Evolutionary conservation across 1,140 invertebrate genomes (phyloP).

Genomic region (Papilio dardanus): DNA sequence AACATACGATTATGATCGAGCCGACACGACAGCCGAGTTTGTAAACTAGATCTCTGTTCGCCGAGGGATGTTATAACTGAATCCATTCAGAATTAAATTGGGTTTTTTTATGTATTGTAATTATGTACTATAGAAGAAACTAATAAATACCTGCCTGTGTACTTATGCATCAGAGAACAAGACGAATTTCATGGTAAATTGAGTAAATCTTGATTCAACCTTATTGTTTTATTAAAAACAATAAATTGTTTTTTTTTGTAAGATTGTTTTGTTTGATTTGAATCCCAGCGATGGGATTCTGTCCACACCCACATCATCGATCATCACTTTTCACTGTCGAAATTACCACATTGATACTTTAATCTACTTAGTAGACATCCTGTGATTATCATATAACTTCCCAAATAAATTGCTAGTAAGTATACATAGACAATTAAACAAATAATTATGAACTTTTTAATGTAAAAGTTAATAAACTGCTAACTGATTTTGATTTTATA

Average conservation of each 20-base stretch:
- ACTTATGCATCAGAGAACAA: constrained; percentile 37
- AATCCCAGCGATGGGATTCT: constrained; percentile 34
- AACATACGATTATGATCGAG: constrained; percentile 36
- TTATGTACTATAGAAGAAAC: constrained; percentile 34
- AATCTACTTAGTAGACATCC: too few species aligned
- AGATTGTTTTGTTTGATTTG: constrained; percentile 37
- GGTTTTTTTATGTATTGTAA: constrained; percentile 39
- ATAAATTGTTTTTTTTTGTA: constrained; percentile 39
- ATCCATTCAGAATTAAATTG: constrained; percentile 35
- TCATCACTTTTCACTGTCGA: background rate
- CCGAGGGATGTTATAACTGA: constrained; percentile 27
- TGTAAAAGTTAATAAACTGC: background rate
- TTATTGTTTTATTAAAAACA: constrained; percentile 38
- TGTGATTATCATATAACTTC: background rate
- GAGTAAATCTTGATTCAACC: constrained; percentile 37
- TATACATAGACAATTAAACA: background rate
- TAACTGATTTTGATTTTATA: background rate
- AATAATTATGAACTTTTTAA: background rate
- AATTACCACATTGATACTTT: background rate
- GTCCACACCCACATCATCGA: constrained; percentile 17
- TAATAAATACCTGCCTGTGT: constrained; percentile 36
- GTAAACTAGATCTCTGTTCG: constrained; percentile 35
- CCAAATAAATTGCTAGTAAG: background rate
- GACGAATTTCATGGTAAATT: constrained; percentile 37
- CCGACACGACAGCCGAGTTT: constrained; percentile 26